phyloP scores from a whole-genome alignment of 2,113 vertebrate genomes.

The Pedionomus torquatus region DNA sequence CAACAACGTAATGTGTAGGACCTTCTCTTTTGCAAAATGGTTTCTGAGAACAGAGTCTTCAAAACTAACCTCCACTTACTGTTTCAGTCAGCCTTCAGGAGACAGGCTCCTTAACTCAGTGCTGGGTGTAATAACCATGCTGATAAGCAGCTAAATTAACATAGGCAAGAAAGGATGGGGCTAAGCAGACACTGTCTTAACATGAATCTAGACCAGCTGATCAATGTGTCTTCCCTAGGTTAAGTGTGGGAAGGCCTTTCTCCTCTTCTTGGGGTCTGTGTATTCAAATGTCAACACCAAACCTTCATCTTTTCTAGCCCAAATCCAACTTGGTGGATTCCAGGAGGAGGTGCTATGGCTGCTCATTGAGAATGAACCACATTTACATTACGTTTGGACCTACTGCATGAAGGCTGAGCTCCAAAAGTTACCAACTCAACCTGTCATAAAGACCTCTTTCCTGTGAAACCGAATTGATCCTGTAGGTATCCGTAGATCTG shows the following conservation, averaged over 20 bases:
- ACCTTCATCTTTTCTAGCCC: not conserved
- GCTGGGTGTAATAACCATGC: not conserved
- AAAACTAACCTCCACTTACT: not conserved
- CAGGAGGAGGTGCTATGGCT: not conserved
- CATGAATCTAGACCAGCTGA: not conserved
- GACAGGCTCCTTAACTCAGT: not conserved
- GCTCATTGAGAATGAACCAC: not conserved
- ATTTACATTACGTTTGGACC: not conserved
- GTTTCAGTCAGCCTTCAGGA: not conserved
- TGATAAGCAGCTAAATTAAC: not conserved
- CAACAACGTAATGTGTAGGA: fast-evolving
- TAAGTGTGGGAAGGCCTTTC: not conserved
- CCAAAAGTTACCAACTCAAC: not conserved
- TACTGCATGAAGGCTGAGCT: not conserved
- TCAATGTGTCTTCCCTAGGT: fast-evolving
- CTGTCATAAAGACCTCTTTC: not conserved
- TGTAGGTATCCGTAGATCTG: not conserved
- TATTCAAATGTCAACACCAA: not conserved
- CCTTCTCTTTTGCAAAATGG: not conserved
- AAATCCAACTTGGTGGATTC: not conserved
- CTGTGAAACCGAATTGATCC: not conserved
- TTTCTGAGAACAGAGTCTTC: not conserved
- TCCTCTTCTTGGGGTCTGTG: not conserved
- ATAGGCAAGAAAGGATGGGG: not conserved
- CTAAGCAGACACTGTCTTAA: not conserved